phyloP scores from a whole-genome alignment of 23 tunicate genomes.

The Corella eumyota region DNA sequence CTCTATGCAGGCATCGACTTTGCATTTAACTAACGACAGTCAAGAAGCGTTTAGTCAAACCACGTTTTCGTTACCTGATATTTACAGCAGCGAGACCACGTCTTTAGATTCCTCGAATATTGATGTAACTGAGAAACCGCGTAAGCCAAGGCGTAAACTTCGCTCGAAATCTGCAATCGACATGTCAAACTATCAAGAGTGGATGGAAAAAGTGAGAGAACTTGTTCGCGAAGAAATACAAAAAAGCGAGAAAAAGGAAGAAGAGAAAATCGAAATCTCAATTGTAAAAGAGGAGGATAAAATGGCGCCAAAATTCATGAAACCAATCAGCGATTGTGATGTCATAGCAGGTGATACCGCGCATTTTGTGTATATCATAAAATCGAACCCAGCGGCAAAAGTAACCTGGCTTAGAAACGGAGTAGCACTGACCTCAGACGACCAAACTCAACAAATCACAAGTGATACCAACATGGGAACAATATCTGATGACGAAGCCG shows the following conservation, averaged over 20 bases:
- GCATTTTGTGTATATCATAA: conserved; percentile 70
- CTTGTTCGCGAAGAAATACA: conserved; percentile 83
- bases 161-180: no score
- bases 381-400: conserved; percentile 20
- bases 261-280: conserved; percentile 3
- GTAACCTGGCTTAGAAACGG: conserved; percentile 67
- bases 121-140: no score
- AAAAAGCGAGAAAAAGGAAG: conserved; percentile 12
- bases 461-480: conserved; percentile 59
- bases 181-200: conserved; percentile 5
- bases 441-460: conserved; percentile 1
- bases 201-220: conserved; percentile 70
- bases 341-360: conserved; percentile 67
- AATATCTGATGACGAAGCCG: conserved; percentile 66
- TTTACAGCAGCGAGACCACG: no score
- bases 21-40: no score
- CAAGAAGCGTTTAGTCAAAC: no score
- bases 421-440: conserved; percentile 3
- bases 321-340: conserved; percentile 47
- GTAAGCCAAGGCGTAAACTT: no score
- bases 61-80: no score
- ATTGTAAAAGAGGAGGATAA: background rate
- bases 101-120: no score
- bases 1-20: no score
- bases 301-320: conserved; percentile 45